Base-by-base conservation (phyloP, 2,888 invertebrate genomes). In the Cenopis cana region DNA sequence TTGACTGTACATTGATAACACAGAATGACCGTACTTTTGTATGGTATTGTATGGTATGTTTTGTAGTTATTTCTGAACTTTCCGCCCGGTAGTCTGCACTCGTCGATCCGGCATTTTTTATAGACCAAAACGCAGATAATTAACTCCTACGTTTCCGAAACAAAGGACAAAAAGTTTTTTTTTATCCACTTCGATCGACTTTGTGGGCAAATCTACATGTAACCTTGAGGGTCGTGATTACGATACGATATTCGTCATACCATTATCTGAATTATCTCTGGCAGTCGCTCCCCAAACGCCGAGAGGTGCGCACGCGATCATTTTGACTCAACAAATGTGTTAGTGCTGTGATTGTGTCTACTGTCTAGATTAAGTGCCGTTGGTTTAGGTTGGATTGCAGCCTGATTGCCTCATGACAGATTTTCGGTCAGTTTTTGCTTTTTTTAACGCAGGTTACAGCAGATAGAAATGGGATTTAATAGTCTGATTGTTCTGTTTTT, bases 181-280 rank as follows among this genome's bases (percentile, higher is more conserved):
- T 60, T 38, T 9, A 20, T 3, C 41, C 33, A 59, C 17, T 14
- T n/a, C n/a, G 60, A 46, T 60, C 46, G 60, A 60, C 46, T n/a
- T n/a, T 33, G 46, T 46, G 9, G 18, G 20, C 50, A 50, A 69
- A 69, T 68, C 36, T 46, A 38, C 50, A 52, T 68, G 20, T 18
- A 54, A 65, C 64, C 64, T 69, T 69, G 69, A 17, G 17, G 64
- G 57, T 56, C 38, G 54, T 64, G 36, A 17, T 56, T 64, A 56
- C 38, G 62, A 67, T 52, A 33, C 56, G 56, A 57, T 36, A 49
- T 17, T 38, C 50, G 69, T 56, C 61, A 62, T 38, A 20, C 17
- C n/a, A 1, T n/a, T n/a, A n/a, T n/a, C n/a, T n/a, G n/a, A n/a
- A 62, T 69, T 64, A 69, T 69, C 69, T 60, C 68, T 18, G 10